Evolutionary conservation across 2,797 vertebrate species (phyloP).

Genomic region (Periparus ater): DNA sequence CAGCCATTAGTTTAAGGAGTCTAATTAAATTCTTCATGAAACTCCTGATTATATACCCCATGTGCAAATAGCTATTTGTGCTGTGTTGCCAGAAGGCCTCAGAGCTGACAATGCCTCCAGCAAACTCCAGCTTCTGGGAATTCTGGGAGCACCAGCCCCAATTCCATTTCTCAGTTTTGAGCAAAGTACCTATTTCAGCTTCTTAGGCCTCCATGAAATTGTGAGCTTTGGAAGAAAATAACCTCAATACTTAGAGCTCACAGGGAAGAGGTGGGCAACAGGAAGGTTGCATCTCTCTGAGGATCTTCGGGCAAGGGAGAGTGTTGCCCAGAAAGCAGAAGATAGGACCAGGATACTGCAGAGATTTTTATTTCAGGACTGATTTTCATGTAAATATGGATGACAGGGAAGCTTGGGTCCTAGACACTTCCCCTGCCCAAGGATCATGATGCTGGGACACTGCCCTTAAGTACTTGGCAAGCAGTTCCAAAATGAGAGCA

Average conservation of each 20-base stretch:
- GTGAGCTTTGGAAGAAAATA: neutral
- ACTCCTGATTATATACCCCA: neutral
- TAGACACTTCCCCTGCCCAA: neutral
- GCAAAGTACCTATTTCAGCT: neutral
- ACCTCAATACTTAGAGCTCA: neutral
- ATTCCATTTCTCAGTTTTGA: neutral
- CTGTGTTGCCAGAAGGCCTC: neutral
- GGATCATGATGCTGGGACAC: neutral
- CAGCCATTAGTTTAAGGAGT: neutral
- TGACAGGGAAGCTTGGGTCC: neutral
- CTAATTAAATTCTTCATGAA: neutral
- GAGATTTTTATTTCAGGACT: neutral
- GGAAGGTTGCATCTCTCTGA: neutral
- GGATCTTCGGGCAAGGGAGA: neutral
- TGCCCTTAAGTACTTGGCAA: neutral
- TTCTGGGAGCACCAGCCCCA: neutral
- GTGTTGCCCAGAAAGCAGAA: neutral
- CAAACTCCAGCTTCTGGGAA: neutral
- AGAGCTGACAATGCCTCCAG: neutral
- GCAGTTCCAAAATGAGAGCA: neutral
- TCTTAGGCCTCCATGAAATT: neutral
- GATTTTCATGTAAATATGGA: neutral
- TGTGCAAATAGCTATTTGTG: neutral
- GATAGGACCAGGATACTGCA: neutral
- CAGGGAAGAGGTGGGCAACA: neutral